Evolutionary conservation across 1,140 invertebrate genomes (phyloP).

Genomic region (Drosophila grimshawi): DNA sequence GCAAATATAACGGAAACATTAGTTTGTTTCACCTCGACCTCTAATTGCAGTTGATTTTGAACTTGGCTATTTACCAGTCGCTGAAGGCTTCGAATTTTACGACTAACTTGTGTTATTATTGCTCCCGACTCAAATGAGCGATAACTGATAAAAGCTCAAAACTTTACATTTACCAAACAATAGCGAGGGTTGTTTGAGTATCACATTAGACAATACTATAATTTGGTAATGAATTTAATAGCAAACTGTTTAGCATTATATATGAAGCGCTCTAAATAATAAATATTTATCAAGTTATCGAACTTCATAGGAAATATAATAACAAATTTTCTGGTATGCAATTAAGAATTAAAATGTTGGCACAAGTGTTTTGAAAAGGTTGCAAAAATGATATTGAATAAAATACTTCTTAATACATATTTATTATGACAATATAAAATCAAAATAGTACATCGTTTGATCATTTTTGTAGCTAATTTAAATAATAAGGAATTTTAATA

Average conservation of each 20-base stretch:
- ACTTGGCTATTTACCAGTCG: constrained; percentile 49
- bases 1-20: constrained; percentile 44
- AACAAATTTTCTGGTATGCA: too few species aligned
- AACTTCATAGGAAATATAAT: too few species aligned
- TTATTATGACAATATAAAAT: neutral
- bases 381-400: neutral
- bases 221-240: too few species aligned
- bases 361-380: neutral
- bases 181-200: constrained; percentile 16
- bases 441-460: neutral
- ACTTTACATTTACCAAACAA: constrained; percentile 23
- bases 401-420: neutral
- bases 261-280: too few species aligned
- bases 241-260: too few species aligned
- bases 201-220: too few species aligned
- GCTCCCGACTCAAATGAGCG: constrained; percentile 7
- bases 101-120: constrained; percentile 2
- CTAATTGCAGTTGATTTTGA: constrained; percentile 56
- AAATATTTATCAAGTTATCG: too few species aligned
- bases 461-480: too few species aligned
- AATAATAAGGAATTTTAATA: too few species aligned
- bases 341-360: neutral
- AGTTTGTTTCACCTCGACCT: constrained; percentile 35
- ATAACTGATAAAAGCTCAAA: constrained; percentile 35
- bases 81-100: constrained; percentile 21